Percentiles rank a stretch among this genome's conserved stretches.
Evolutionary conservation across 2,113 vertebrate species (phyloP).

Genomic region (Poeciliopsis turrubarensis): DNA sequence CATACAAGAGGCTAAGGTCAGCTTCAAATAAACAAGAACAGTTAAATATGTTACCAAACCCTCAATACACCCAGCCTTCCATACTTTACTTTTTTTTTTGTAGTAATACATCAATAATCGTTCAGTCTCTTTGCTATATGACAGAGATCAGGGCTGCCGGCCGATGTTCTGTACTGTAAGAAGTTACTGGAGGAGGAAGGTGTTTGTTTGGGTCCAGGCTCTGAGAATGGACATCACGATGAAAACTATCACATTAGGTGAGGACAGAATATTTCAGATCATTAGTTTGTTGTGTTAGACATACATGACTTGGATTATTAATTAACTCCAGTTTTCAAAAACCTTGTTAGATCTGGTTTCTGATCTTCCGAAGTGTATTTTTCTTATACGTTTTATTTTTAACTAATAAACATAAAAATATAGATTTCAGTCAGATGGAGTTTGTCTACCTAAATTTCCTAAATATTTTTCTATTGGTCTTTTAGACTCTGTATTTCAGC

Average conservation of each 20-base stretch:
- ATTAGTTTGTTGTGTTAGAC: neutral
- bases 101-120: neutral
- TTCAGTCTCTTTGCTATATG: neutral
- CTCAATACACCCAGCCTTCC: neutral
- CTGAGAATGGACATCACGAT: neutral
- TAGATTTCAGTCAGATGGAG: neutral
- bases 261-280: neutral
- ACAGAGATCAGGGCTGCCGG: constrained; percentile 33
- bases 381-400: neutral
- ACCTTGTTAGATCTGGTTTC: neutral
- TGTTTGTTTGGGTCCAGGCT: constrained; percentile 50
- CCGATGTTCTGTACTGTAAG: constrained; percentile 65
- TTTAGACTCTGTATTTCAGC: constrained; percentile 57
- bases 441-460: neutral
- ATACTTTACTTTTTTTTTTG: too few species aligned
- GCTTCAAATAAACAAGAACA: too few species aligned
- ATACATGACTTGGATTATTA: neutral
- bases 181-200: constrained; percentile 64
- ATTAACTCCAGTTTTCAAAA: neutral
- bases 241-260: neutral
- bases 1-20: constrained; percentile 58
- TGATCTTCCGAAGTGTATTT: neutral
- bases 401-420: neutral
- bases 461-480: neutral
- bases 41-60: neutral